phyloP scores from a whole-genome alignment of 2,888 invertebrate species.

The Rhamphomyia laevipes region DNA sequence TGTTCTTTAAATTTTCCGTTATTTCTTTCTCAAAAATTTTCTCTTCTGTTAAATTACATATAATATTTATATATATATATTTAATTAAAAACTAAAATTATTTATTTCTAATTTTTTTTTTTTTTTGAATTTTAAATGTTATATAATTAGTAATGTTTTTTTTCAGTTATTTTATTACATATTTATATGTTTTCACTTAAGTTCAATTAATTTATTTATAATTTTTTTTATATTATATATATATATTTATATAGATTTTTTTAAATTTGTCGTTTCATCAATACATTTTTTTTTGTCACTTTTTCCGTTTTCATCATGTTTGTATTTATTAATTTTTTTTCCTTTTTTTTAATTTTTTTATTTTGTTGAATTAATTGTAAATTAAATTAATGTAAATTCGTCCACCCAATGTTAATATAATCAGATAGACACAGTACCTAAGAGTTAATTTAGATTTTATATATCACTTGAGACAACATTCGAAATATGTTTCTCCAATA shows the following conservation, averaged over 20 bases:
- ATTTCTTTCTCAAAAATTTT: background rate
- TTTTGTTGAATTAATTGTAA: slow-evolving; percentile 21
- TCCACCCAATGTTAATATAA: slow-evolving; percentile 30
- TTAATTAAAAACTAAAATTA: slow-evolving; percentile 9
- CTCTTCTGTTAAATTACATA: slow-evolving; percentile 5
- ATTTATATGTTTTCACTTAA: slow-evolving; percentile 2
- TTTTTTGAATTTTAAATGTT: slow-evolving; percentile 11
- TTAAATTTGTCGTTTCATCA: slow-evolving; percentile 8
- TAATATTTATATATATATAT: slow-evolving; percentile 9
- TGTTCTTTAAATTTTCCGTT: too few species aligned
- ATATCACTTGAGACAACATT: slow-evolving; percentile 87
- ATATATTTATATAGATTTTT: background rate
- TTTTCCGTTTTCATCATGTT: background rate
- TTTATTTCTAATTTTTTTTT: slow-evolving; percentile 1
- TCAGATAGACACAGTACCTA: slow-evolving; percentile 33
- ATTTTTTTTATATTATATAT: slow-evolving; percentile 4
- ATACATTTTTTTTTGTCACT: background rate
- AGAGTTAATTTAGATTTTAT: slow-evolving; percentile 37
- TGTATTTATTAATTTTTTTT: slow-evolving; percentile 1
- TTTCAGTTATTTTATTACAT: slow-evolving; percentile 1
- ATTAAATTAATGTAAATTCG: slow-evolving; percentile 36
- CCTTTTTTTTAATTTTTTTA: slow-evolving; percentile 5
- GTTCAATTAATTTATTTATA: slow-evolving; percentile 6
- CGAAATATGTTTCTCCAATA: slow-evolving; percentile 88
- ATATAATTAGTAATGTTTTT: slow-evolving; percentile 6